phyloP scores from a whole-genome alignment of 2,888 invertebrate genomes.

The Morpho helenor region DNA sequence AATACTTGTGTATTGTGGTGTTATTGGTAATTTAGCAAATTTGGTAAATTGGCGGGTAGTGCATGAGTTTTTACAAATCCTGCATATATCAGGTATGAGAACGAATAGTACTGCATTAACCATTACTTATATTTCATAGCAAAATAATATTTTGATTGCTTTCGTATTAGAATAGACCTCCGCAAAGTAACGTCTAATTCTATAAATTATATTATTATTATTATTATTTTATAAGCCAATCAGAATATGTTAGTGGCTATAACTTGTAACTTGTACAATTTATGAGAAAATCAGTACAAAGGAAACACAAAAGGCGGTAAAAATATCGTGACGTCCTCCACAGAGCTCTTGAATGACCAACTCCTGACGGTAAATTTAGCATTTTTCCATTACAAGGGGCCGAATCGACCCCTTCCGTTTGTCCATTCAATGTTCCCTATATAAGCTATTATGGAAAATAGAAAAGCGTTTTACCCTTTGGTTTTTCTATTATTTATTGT shows the following conservation, averaged over 20 bases:
- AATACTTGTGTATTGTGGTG: too few species aligned
- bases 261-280: conserved; percentile 10
- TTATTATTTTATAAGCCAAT: too few species aligned
- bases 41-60: too few species aligned
- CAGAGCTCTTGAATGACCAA: conserved; percentile 63
- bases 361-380: conserved; percentile 59
- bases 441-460: conserved; percentile 59
- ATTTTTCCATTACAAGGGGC: conserved; percentile 42
- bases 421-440: conserved; percentile 55
- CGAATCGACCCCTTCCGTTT: conserved; percentile 49
- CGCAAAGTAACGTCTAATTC: too few species aligned
- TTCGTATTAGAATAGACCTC: too few species aligned
- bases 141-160: too few species aligned
- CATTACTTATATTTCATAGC: too few species aligned
- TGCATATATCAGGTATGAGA: too few species aligned
- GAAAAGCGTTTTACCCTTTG: conserved; percentile 61
- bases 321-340: conserved; percentile 67
- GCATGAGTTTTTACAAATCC: too few species aligned
- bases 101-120: too few species aligned
- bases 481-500: conserved; percentile 62
- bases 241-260: neutral
- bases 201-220: too few species aligned
- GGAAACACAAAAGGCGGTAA: conserved; percentile 63
- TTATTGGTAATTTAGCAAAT: too few species aligned
- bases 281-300: conserved; percentile 67